A percentile compares a stretch with the other conserved stretches of the same genome.
phyloP scores from a whole-genome alignment of 1,140 invertebrate genomes.

The Eurosta solidaginis region DNA sequence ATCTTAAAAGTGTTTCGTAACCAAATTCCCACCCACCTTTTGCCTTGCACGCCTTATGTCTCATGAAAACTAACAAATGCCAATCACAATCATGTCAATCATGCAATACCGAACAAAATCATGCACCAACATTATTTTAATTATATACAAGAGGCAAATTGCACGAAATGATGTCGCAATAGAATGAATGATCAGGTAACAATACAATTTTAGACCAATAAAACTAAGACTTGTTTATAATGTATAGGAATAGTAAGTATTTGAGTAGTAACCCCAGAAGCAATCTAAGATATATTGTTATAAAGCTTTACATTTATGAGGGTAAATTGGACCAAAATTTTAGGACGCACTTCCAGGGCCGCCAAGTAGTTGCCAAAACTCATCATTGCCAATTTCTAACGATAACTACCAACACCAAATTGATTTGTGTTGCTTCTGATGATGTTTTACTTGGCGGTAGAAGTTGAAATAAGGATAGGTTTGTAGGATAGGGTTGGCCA shows the following conservation, averaged over 20 bases:
- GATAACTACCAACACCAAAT: too few species aligned
- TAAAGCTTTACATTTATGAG: too few species aligned
- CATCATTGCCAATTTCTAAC: too few species aligned
- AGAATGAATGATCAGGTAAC: not conserved
- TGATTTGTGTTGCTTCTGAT: too few species aligned
- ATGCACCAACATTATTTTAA: slow-evolving; percentile 7
- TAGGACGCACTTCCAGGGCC: too few species aligned
- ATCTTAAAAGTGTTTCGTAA: not conserved
- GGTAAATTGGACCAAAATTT: too few species aligned
- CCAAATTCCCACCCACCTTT: not conserved
- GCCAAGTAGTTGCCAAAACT: too few species aligned
- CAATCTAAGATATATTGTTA: too few species aligned
- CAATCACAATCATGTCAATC: not conserved
- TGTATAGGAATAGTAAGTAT: not conserved
- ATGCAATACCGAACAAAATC: not conserved
- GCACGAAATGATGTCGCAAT: slow-evolving; percentile 12
- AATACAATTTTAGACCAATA: not conserved
- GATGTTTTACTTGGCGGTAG: too few species aligned
- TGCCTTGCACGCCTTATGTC: not conserved
- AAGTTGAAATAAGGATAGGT: too few species aligned
- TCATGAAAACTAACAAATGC: not conserved
- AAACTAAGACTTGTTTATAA: not conserved
- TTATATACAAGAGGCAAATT: not conserved
- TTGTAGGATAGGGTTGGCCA: too few species aligned
- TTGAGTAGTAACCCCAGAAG: not conserved